Conservation (phyloP, 2,888 invertebrate genomes). For the Nymphalis urticae region DNA sequence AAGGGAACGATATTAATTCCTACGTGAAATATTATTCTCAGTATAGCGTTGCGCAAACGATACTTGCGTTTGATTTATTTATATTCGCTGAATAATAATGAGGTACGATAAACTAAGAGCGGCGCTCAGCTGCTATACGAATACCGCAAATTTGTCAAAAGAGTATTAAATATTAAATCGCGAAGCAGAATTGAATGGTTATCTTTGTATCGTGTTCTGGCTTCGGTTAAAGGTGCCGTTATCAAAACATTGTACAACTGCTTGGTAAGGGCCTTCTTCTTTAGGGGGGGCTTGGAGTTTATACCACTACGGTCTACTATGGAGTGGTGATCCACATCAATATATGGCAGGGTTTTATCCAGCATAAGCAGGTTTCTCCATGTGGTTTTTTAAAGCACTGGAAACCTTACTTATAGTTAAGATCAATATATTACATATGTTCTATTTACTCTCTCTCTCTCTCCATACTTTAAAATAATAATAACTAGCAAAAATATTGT, state of each 20-base stretch:
- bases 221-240: not conserved
- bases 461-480: no score
- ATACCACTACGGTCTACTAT: no score
- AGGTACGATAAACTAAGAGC: constrained; percentile 8
- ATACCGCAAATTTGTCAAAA: not conserved
- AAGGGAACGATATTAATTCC: constrained; percentile 34
- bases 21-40: constrained; percentile 36
- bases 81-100: constrained; percentile 19
- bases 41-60: constrained; percentile 33
- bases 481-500: no score
- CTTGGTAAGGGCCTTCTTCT: no score
- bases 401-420: no score
- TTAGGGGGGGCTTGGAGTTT: no score
- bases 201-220: not conserved
- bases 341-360: no score
- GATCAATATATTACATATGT: no score
- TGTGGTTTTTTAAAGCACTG: no score
- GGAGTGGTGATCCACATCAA: no score
- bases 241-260: not conserved
- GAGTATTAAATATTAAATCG: not conserved
- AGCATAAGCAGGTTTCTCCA: no score
- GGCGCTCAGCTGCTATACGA: not conserved
- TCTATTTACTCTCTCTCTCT: no score
- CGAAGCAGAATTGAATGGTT: not conserved
- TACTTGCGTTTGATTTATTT: constrained; percentile 28